Conservation (phyloP, 2,888 invertebrate species). For the Ophion slaviceki region DNA sequence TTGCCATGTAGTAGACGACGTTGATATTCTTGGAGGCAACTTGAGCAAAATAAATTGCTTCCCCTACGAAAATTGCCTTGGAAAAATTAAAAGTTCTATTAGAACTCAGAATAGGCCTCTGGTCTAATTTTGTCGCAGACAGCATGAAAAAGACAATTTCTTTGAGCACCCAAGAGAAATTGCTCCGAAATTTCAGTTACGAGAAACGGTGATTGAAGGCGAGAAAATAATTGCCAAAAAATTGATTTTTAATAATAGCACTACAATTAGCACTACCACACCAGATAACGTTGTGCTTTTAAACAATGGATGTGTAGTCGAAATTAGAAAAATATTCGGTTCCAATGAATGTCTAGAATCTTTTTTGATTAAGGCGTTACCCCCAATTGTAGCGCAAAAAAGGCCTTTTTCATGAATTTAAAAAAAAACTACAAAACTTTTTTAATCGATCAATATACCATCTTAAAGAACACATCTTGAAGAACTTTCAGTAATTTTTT, state of each 20-base stretch:
- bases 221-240: neutral
- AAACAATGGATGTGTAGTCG: too few relatives aligned
- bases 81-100: slow-evolving; percentile 27
- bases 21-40: slow-evolving; percentile 16
- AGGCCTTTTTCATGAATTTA: too few relatives aligned
- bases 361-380: too few relatives aligned
- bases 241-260: neutral
- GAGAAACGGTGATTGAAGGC: neutral
- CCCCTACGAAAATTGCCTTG: slow-evolving; percentile 42
- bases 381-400: too few relatives aligned
- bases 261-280: too few relatives aligned
- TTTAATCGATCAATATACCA: too few relatives aligned
- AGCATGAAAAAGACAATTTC: slow-evolving; percentile 9
- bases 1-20: slow-evolving; percentile 40
- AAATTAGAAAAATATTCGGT: too few relatives aligned
- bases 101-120: slow-evolving; percentile 41
- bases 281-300: too few relatives aligned
- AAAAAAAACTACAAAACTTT: too few relatives aligned
- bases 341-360: too few relatives aligned
- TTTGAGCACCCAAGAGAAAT: neutral
- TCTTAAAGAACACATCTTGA: too few relatives aligned
- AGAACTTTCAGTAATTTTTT: too few relatives aligned
- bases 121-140: slow-evolving; percentile 27
- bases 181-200: neutral
- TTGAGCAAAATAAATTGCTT: slow-evolving; percentile 54